Evolutionary conservation across 2,797 vertebrate species (phyloP).

Genomic region (Acrocephalus scirpaceus): DNA sequence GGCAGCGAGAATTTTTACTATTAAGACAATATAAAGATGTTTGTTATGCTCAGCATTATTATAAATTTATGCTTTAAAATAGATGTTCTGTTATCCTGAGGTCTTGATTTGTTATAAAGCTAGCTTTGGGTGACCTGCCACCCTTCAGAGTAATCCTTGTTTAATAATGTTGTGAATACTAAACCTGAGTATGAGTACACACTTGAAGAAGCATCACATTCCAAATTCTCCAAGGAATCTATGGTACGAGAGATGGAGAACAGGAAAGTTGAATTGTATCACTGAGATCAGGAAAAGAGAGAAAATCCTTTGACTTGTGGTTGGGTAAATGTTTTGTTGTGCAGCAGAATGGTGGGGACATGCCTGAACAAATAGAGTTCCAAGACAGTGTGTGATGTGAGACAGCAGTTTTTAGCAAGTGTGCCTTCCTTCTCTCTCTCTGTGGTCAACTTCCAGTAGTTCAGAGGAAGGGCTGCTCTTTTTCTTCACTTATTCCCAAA

Average conservation of each 20-base stretch:
- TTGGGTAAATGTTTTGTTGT: not conserved
- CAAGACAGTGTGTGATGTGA: not conserved
- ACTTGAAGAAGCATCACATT: not conserved
- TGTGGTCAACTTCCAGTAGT: not conserved
- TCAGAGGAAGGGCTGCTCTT: not conserved
- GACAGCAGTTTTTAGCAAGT: not conserved
- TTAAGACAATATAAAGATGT: not conserved
- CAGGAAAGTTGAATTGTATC: not conserved
- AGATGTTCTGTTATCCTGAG: not conserved
- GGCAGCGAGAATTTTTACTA: not conserved
- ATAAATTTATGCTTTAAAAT: not conserved
- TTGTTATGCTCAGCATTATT: not conserved
- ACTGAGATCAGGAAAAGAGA: not conserved
- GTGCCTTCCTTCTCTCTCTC: not conserved
- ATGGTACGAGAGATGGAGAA: not conserved
- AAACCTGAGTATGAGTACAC: not conserved
- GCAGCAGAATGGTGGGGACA: not conserved
- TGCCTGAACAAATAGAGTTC: not conserved
- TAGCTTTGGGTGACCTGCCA: not conserved
- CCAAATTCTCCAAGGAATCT: not conserved
- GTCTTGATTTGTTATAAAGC: not conserved
- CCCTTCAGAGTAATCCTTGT: not conserved
- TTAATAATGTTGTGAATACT: not conserved
- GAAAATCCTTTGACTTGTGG: not conserved
- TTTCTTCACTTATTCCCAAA: not conserved